Conservation (phyloP, 2,797 vertebrate genomes). For the Falco columbarius region DNA sequence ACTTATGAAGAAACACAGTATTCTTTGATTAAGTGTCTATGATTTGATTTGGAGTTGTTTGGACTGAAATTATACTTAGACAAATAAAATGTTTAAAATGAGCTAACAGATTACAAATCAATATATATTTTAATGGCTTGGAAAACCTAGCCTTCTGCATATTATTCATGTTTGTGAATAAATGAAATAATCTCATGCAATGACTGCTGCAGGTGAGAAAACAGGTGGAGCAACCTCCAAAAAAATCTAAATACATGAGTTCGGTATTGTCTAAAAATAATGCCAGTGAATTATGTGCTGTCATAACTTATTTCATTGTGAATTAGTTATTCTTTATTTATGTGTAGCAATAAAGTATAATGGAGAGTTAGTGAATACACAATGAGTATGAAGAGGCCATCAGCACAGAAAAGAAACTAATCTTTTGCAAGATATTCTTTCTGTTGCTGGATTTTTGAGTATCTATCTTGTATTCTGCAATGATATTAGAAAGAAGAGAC, state of each 20-base stretch:
- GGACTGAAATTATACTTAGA: background rate
- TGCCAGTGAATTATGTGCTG: background rate
- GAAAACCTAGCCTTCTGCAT: background rate
- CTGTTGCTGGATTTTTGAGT: background rate
- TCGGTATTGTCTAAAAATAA: constrained; percentile 1
- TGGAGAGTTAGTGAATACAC: background rate
- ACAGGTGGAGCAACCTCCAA: background rate
- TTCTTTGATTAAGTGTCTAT: background rate
- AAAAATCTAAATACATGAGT: background rate
- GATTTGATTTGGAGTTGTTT: background rate
- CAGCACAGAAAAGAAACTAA: background rate
- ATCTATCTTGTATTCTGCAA: background rate
- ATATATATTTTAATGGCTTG: background rate
- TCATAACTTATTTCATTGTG: background rate
- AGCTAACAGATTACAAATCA: background rate
- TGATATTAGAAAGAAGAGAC: background rate
- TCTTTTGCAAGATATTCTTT: background rate
- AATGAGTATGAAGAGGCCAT: background rate
- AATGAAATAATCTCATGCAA: background rate
- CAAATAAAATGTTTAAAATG: background rate
- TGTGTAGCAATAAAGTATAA: background rate
- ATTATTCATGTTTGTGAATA: background rate
- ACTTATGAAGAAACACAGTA: background rate
- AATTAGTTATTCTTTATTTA: background rate
- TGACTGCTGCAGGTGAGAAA: background rate